These are phyloP conservation scores for Aproaerema taeniolella DNA, from an alignment of 2,888 invertebrate genomes.

Conservation along the genomic window DNA sequence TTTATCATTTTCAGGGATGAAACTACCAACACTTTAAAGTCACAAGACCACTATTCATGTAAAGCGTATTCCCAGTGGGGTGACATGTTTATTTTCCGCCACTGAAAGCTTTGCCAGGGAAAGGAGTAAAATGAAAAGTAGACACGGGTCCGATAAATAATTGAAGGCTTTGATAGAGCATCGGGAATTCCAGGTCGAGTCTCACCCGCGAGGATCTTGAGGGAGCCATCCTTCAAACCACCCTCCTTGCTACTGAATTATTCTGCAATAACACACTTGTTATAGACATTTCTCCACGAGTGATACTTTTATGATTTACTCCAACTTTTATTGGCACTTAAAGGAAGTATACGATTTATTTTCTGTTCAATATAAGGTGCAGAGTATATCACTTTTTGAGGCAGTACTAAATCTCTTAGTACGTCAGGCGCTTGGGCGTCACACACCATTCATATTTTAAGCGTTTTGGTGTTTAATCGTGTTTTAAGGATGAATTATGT, in stretches of 20 bases:
- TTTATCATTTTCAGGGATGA: constrained; percentile 45
- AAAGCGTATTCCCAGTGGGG: constrained; percentile 56
- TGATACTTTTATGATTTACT: constrained; percentile 78
- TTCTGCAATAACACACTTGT: constrained; percentile 77
- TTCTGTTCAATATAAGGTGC: constrained; percentile 71
- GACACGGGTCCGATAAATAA: constrained; percentile 77
- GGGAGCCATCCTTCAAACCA: constrained; percentile 70
- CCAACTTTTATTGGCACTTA: constrained; percentile 77
- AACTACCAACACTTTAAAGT: constrained; percentile 44
- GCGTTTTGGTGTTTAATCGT: constrained; percentile 17
- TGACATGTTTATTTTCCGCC: constrained; percentile 60
- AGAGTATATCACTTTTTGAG: constrained; percentile 72
- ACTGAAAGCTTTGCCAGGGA: constrained; percentile 56
- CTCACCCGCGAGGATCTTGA: constrained; percentile 49
- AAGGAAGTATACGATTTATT: constrained; percentile 76
- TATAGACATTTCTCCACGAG: constrained; percentile 73
- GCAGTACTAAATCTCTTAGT: constrained; percentile 52
- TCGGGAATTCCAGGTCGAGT: constrained; percentile 64
- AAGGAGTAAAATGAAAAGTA: constrained; percentile 76
- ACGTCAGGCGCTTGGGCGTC: constrained; percentile 51
- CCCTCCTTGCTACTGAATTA: constrained; percentile 73
- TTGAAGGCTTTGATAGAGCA: constrained; percentile 74
- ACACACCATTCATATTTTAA: constrained; percentile 48
- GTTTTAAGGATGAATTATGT: background rate
- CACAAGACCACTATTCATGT: constrained; percentile 50